phyloP scores from a whole-genome alignment of 2,797 vertebrate species.

The Cygnus olor region DNA sequence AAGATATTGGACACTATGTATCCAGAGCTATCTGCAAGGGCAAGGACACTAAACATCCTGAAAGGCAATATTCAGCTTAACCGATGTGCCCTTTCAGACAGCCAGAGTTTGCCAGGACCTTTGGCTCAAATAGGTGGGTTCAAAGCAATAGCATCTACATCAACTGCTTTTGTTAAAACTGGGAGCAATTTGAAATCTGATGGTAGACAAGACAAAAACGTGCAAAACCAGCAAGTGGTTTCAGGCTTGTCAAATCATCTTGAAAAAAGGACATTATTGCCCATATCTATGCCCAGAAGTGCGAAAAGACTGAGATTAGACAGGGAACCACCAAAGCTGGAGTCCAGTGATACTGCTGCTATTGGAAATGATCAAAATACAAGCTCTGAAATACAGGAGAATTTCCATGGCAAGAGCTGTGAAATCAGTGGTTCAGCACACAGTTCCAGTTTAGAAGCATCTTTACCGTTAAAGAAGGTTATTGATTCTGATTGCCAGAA shows the following conservation, averaged over 20 bases:
- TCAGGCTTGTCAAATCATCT: constrained; percentile 8
- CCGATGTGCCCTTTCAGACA: constrained; percentile 73
- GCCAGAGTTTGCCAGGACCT: constrained; percentile 60
- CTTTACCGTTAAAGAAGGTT: not conserved
- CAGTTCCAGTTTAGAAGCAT: not conserved
- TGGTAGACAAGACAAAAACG: not conserved
- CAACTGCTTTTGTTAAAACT: constrained; percentile 94
- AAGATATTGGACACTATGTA: constrained; percentile 96
- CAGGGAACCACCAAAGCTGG: constrained; percentile 57
- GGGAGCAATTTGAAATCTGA: constrained; percentile 61
- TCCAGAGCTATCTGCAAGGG: constrained; percentile 92
- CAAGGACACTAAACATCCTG: constrained; percentile 92
- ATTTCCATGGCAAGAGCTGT: not conserved
- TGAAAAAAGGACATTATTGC: constrained; percentile 76
- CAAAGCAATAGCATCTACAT: constrained; percentile 86
- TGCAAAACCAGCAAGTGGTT: not conserved
- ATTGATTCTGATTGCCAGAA: constrained; percentile 46
- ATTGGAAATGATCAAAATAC: not conserved
- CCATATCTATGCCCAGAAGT: constrained; percentile 76
- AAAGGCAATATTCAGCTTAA: constrained; percentile 88
- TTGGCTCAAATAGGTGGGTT: constrained; percentile 84
- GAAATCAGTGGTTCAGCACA: not conserved
- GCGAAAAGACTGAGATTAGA: constrained; percentile 86
- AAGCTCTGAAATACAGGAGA: not conserved
- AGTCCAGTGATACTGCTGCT: not conserved